Percentiles rank a stretch among this genome's conserved stretches.
Evolutionary conservation across 2,113 vertebrate genomes (phyloP).

Genomic region (Donacobius atricapilla): DNA sequence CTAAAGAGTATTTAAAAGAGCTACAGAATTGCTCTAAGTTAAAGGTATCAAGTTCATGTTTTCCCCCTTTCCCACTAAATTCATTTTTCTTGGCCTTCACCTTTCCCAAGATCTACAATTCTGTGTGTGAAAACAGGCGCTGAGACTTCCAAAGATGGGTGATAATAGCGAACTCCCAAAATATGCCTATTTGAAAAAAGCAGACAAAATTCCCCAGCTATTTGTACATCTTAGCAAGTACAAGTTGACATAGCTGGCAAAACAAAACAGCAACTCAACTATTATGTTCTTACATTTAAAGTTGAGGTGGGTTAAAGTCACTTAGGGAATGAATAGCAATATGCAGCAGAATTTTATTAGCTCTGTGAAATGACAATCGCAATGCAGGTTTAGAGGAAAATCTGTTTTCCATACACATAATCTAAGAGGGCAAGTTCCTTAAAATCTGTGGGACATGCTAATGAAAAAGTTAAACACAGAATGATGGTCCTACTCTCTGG

Average conservation of each 20-base stretch:
- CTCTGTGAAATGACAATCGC: background rate
- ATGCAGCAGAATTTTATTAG: background rate
- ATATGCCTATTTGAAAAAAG: background rate
- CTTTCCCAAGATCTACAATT: background rate
- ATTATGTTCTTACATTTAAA: background rate
- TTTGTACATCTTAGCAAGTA: background rate
- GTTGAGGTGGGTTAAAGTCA: background rate
- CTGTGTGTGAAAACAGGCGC: background rate
- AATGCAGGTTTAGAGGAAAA: background rate
- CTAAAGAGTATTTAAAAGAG: background rate
- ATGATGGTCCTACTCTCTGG: background rate
- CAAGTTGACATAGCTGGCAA: background rate
- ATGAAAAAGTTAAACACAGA: background rate
- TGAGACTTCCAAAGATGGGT: background rate
- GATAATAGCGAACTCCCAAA: background rate
- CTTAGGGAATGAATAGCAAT: background rate
- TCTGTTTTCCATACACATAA: background rate
- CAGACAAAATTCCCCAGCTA: background rate
- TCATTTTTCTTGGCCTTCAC: background rate
- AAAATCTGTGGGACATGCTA: background rate
- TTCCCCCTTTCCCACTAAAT: background rate
- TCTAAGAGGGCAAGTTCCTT: background rate
- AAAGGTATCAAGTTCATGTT: background rate
- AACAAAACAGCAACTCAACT: background rate
- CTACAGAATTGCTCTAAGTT: background rate